phyloP scores from a whole-genome alignment of 1,140 invertebrate genomes.

The Propsilocerus akamusi region DNA sequence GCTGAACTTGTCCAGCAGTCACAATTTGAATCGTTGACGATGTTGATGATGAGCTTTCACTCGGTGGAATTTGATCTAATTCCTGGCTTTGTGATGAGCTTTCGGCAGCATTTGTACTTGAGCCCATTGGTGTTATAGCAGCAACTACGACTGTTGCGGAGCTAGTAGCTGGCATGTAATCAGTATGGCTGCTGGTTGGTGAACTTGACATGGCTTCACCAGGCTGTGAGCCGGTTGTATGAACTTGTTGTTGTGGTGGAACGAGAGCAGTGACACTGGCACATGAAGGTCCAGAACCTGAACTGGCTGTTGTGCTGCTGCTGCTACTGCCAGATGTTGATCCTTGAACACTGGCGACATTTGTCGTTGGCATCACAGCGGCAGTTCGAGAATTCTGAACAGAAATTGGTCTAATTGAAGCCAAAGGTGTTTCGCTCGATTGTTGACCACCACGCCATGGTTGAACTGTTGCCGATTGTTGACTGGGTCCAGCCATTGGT shows the following conservation, averaged over 20 bases:
- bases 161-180: slow-evolving; percentile 51
- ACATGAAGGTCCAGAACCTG: slow-evolving; percentile 7
- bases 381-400: slow-evolving; percentile 48
- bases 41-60: background rate
- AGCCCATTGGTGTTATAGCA: slow-evolving; percentile 26
- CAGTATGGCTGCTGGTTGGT: slow-evolving; percentile 39
- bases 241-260: slow-evolving; percentile 36
- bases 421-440: slow-evolving; percentile 50
- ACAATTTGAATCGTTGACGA: slow-evolving; percentile 13
- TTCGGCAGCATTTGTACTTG: slow-evolving; percentile 16
- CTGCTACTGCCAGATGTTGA: slow-evolving; percentile 8
- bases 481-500: slow-evolving; percentile 13
- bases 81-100: slow-evolving; percentile 22
- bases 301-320: slow-evolving; percentile 9
- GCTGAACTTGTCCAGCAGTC: slow-evolving; percentile 27
- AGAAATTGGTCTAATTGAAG: slow-evolving; percentile 82
- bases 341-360: slow-evolving; percentile 5
- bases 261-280: slow-evolving; percentile 34
- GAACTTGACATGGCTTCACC: slow-evolving; percentile 33
- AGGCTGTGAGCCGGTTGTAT: slow-evolving; percentile 33
- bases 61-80: slow-evolving; percentile 11
- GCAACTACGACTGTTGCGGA: slow-evolving; percentile 30
- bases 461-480: slow-evolving; percentile 33
- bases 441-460: slow-evolving; percentile 32
- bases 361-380: slow-evolving; percentile 44